phyloP scores from a whole-genome alignment of 2,113 vertebrate genomes.

The Tupaia tana region DNA sequence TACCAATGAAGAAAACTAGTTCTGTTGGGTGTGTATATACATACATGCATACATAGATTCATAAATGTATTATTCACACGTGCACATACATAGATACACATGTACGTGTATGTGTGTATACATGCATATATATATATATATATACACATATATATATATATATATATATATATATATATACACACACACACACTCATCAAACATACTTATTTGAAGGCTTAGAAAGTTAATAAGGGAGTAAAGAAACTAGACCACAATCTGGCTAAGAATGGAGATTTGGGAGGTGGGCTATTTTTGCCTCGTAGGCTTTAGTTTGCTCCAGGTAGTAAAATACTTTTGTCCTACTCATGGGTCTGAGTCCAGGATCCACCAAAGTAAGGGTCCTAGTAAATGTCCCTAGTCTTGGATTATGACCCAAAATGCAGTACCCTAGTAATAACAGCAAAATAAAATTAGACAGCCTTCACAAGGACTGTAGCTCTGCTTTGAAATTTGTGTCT shows the following conservation, averaged over 20 bases:
- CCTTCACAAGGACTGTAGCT: not conserved
- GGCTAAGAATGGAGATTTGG: not conserved
- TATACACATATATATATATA: not conserved
- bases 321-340: not conserved
- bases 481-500: not conserved
- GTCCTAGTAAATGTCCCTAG: not conserved
- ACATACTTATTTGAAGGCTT: not conserved
- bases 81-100: not conserved
- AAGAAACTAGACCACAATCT: not conserved
- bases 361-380: not conserved
- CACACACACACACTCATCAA: not conserved
- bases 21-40: not conserved
- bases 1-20: not conserved
- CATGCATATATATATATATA: not conserved
- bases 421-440: not conserved
- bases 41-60: too few species aligned
- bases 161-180: not conserved
- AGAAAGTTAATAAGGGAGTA: not conserved
- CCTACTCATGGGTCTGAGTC: not conserved
- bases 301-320: not conserved
- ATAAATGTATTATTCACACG: not conserved
- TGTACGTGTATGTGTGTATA: too few species aligned
- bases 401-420: not conserved
- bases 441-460: not conserved
- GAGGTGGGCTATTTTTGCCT: not conserved